A percentile compares a stretch with the other conserved stretches of the same genome.
Evolutionary conservation across 2,888 invertebrate genomes (phyloP).

Genomic region (Diogma glabrata): DNA sequence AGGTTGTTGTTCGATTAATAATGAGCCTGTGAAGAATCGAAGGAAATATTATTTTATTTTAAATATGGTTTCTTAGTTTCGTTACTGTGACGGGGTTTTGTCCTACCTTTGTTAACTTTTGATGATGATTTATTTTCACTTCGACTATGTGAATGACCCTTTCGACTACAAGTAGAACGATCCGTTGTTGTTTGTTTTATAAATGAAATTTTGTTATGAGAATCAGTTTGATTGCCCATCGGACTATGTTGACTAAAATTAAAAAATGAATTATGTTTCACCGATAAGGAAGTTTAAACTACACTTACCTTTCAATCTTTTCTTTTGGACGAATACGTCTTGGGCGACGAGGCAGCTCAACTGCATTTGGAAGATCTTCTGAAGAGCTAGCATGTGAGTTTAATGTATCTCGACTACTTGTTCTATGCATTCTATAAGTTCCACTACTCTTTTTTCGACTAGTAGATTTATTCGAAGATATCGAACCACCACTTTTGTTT

Average conservation of each 20-base stretch:
- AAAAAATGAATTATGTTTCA: neutral
- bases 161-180: too few species aligned
- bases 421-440: conserved; percentile 34
- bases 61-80: too few species aligned
- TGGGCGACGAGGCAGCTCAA: conserved; percentile 22
- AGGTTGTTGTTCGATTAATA: conserved; percentile 7
- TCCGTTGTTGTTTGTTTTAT: too few species aligned
- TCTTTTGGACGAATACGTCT: conserved; percentile 16
- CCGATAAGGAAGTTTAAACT: neutral
- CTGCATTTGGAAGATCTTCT: conserved; percentile 36
- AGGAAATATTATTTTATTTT: too few species aligned
- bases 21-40: conserved; percentile 4
- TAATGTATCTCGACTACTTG: conserved; percentile 39
- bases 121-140: too few species aligned
- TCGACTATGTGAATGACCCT: too few species aligned
- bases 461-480: conserved; percentile 9
- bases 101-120: too few species aligned
- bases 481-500: neutral
- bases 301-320: conserved; percentile 8
- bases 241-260: neutral
- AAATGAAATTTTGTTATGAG: too few species aligned
- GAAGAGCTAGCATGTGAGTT: conserved; percentile 41
- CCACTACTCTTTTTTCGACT: neutral
- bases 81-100: too few species aligned
- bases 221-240: neutral